phyloP scores from a whole-genome alignment of 2,797 vertebrate genomes.

The Hydrocynus forskahlii region DNA sequence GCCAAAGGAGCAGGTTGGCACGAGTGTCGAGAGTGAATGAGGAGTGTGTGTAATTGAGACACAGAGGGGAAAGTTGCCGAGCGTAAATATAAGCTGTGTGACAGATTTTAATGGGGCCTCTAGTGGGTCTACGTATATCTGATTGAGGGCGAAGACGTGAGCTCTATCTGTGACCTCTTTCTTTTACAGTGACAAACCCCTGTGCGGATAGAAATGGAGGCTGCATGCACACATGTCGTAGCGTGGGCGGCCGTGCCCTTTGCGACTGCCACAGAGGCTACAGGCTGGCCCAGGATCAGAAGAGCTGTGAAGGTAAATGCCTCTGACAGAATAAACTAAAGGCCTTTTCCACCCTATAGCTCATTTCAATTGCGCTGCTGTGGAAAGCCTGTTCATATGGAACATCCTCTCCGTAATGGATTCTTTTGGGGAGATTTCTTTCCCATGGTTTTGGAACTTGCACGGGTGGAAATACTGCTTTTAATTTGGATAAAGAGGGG shows the following conservation, averaged over 20 bases:
- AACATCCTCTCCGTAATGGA: conserved; percentile 37
- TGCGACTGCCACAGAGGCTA: conserved; percentile 81
- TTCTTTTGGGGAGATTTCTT: conserved; percentile 43
- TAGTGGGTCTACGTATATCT: conserved; percentile 28
- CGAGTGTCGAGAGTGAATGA: background rate
- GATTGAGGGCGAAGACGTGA: conserved; percentile 18
- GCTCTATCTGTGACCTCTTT: conserved; percentile 26
- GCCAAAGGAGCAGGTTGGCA: conserved; percentile 7
- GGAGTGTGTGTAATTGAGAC: background rate
- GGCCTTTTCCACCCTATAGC: conserved; percentile 24
- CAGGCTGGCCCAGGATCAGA: conserved; percentile 71
- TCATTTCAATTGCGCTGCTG: conserved; percentile 34
- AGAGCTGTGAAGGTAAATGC: conserved; percentile 78
- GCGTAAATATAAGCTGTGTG: background rate
- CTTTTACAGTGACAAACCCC: conserved; percentile 74
- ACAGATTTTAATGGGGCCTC: background rate
- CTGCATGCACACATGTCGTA: conserved; percentile 80
- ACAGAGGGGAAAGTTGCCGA: background rate
- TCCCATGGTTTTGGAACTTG: conserved; percentile 46
- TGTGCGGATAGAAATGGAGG: conserved; percentile 78
- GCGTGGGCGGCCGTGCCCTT: conserved; percentile 58
- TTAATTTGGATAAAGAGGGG: conserved; percentile 37
- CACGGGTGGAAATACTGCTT: conserved; percentile 46
- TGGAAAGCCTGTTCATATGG: conserved; percentile 44
- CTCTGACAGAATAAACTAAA: conserved; percentile 40